Evolutionary conservation across 1,140 invertebrate species (phyloP), one percentile per base, ranked within the genome.

Genomic region (Philotrypesis tridentata): DNA sequence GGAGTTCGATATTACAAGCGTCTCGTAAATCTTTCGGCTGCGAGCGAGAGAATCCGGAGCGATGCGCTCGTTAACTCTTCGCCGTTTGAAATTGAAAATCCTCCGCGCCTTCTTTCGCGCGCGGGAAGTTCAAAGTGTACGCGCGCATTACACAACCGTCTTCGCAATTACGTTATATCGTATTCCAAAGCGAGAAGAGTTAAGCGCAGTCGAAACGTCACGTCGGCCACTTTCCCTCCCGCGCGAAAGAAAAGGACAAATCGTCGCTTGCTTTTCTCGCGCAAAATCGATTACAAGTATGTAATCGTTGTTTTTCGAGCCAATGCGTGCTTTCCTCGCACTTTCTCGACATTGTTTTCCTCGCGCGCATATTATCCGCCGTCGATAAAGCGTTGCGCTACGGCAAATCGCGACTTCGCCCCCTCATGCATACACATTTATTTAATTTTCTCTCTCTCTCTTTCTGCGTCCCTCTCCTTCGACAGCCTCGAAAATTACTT

Each of bases 261-360:
- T 37, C 33, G 33, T 37, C 33, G 33, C 33, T 37, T 3, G 33
- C 33, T 5, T 37, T 9, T 37, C 14, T 48, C 17, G 43, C 17
- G 43, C 17, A 48, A 48, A 48, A 48, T 48, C 43, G 17, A 48
- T 48, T 48, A 48, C 1, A 0, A 48, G 43, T 17, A 17, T 55
- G n/a, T 7, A 55, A 55, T 55, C 48, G 21, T n/a, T 55, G 48
- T 55, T 55, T 55, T 55, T 55, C 21, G 70, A 14, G n/a, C 14
- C n/a, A 8, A 72, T n/a, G 67, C 1, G 14, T 70, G 33, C 31
- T 40, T 71, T 29, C 21, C 48, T 6, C 17, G n/a, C 74, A 33
- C 60, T 76, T 76, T 76, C 73, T 76, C 61, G 17, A 40, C 25
- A 76, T 76, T 31, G n/a, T 63, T 76, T 48, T 65, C 31, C 14